phyloP scores from a whole-genome alignment of 1,140 invertebrate genomes.

The Zaprionus vittiger region DNA sequence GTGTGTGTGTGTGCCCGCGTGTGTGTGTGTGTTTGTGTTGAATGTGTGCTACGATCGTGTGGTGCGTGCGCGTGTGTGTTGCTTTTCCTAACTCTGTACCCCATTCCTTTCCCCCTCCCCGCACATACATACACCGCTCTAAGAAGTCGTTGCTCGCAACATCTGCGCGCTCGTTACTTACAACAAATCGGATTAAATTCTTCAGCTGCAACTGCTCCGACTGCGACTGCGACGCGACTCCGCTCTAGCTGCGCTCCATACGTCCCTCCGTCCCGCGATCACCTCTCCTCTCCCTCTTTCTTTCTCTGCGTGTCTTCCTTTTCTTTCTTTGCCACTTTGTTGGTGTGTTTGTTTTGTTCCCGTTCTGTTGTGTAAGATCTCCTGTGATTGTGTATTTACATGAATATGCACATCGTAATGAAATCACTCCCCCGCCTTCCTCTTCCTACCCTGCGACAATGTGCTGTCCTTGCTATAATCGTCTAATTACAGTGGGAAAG shows the following conservation, averaged over 20 bases:
- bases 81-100: constrained; percentile 57
- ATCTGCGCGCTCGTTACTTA: constrained; percentile 58
- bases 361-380: neutral
- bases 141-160: constrained; percentile 41
- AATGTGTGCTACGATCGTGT: constrained; percentile 8
- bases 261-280: neutral
- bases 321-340: constrained; percentile 20
- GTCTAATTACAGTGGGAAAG: constrained; percentile 54
- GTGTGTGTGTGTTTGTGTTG: constrained; percentile 37
- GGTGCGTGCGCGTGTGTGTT: constrained; percentile 46
- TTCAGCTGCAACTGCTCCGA: constrained; percentile 50
- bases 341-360: constrained; percentile 23
- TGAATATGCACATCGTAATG: constrained; percentile 25
- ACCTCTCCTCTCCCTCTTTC: neutral
- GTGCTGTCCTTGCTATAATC: constrained; percentile 41
- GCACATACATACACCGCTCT: neutral
- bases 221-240: constrained; percentile 12
- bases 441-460: neutral
- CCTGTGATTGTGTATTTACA: constrained; percentile 14
- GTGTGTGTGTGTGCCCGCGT: constrained; percentile 14
- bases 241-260: constrained; percentile 26
- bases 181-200: constrained; percentile 66
- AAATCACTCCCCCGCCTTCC: neutral
- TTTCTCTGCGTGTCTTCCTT: constrained; percentile 12
- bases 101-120: constrained; percentile 2